phyloP scores from a whole-genome alignment of 2,797 vertebrate species.

The Oreochromis mossambicus region DNA sequence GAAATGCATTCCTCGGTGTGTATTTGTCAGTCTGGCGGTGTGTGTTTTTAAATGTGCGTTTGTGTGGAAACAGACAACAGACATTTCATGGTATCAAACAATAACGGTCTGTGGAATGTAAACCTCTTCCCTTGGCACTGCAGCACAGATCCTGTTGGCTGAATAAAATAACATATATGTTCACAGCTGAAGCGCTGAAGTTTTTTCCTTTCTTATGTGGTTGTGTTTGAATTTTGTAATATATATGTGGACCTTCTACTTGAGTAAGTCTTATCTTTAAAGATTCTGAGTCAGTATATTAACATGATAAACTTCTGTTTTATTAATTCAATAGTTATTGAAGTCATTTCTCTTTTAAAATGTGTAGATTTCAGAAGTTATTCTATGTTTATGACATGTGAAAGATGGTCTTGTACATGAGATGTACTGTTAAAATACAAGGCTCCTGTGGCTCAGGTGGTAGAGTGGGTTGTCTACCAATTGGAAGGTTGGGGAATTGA shows the following conservation, averaged over 20 bases:
- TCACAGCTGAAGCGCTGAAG: neutral
- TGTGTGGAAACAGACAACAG: slow-evolving; percentile 38
- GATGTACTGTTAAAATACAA: neutral
- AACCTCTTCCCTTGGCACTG: slow-evolving; percentile 25
- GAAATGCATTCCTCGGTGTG: slow-evolving; percentile 68
- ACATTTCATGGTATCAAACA: slow-evolving; percentile 56
- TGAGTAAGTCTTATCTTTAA: neutral
- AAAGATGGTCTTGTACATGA: neutral
- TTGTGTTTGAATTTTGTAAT: neutral
- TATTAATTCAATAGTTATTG: neutral
- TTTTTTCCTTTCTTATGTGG: neutral
- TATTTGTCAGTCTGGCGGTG: slow-evolving; percentile 39
- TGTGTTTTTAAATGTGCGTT: slow-evolving; percentile 35
- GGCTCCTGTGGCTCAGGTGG: neutral
- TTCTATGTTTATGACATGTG: neutral
- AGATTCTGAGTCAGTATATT: neutral
- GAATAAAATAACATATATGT: neutral
- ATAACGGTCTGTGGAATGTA: slow-evolving; percentile 65
- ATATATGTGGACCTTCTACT: neutral
- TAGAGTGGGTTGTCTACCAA: neutral
- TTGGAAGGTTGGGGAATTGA: neutral
- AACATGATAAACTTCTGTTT: neutral
- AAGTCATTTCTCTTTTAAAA: neutral
- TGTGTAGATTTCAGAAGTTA: neutral
- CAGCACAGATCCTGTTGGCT: neutral